phyloP scores from a whole-genome alignment of 2,113 vertebrate species.

The Tauraco erythrolophus region DNA sequence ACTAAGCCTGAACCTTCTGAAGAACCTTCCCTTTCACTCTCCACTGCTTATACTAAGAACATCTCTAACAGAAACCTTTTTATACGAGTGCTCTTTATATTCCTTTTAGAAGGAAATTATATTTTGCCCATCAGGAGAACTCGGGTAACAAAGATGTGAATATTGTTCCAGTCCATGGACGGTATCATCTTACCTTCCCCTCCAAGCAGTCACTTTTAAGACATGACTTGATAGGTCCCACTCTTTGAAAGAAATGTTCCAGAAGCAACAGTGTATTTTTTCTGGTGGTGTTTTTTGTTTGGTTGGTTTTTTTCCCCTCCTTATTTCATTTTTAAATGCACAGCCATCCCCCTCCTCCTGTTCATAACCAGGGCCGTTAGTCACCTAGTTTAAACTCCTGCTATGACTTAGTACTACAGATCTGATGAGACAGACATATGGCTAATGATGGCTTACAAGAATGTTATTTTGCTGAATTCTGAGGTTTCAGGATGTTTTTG shows the following conservation, averaged over 20 bases:
- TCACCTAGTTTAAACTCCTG: not conserved
- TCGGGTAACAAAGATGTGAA: not conserved
- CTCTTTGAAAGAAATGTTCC: not conserved
- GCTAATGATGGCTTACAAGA: not conserved
- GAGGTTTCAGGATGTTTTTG: not conserved
- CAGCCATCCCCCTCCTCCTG: not conserved
- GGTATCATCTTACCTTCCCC: not conserved
- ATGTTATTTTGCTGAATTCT: not conserved
- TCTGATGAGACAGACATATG: not conserved
- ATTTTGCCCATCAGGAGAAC: not conserved
- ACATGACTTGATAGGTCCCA: not conserved
- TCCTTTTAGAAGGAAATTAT: accelerated
- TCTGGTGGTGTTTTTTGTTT: no score
- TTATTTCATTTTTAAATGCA: not conserved
- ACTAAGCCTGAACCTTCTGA: not conserved
- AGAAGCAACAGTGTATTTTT: not conserved
- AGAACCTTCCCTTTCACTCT: not conserved
- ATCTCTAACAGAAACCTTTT: not conserved
- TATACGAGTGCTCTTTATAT: not conserved
- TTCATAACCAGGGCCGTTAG: not conserved
- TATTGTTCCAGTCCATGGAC: not conserved
- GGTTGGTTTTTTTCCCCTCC: no score
- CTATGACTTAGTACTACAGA: not conserved
- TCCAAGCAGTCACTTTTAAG: not conserved
- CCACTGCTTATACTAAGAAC: not conserved